phyloP scores from a whole-genome alignment of 2,113 vertebrate species.

The Indri indri region DNA sequence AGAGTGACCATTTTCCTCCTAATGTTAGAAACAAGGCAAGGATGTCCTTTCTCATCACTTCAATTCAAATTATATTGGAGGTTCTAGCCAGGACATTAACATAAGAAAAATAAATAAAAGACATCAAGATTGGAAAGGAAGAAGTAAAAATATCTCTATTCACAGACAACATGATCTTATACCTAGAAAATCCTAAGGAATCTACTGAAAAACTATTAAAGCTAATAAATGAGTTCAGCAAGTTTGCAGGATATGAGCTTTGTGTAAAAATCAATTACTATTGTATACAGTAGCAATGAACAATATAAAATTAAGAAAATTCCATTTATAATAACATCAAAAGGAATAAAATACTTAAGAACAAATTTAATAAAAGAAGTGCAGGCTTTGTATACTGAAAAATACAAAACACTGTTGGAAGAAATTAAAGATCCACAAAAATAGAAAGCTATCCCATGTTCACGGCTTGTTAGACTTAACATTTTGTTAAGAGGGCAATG shows the following conservation, averaged over 20 bases:
- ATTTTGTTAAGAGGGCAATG: neutral
- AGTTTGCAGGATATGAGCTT: neutral
- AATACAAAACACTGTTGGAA: neutral
- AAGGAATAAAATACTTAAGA: neutral
- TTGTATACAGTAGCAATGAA: neutral
- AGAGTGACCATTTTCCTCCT: neutral
- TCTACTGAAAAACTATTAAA: neutral
- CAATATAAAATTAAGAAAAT: neutral
- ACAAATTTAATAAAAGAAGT: neutral
- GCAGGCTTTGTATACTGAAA: neutral
- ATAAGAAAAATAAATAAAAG: neutral
- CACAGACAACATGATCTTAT: neutral
- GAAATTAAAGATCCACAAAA: neutral
- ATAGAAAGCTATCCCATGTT: neutral
- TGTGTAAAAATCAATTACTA: neutral
- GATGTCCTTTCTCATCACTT: neutral
- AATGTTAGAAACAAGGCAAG: neutral
- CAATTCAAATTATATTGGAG: neutral
- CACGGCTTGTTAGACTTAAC: neutral
- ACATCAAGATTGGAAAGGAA: neutral
- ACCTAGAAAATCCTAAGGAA: neutral
- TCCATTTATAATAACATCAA: neutral
- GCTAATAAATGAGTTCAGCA: neutral
- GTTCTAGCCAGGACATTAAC: neutral
- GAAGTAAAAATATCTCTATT: neutral